Percentiles rank a stretch among this genome's conserved stretches.
Conservation (phyloP, 2,113 vertebrate genomes). For the Carollia perspicillata region DNA sequence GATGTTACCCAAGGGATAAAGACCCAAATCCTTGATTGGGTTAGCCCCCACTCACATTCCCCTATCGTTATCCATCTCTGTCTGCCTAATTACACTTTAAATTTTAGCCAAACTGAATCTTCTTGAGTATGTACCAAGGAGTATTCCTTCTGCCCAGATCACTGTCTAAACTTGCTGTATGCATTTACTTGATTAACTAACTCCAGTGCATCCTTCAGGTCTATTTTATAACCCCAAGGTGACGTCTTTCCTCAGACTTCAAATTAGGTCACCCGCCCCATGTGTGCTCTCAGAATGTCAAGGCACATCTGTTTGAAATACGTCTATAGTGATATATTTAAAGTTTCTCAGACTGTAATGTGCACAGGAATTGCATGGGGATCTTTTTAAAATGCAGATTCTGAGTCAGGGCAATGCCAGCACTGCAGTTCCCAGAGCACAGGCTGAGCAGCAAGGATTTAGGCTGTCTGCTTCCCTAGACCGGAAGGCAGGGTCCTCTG, state of each 20-base stretch:
- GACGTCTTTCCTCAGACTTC: neutral
- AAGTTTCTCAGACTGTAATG: neutral
- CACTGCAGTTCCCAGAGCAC: neutral
- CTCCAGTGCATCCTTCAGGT: neutral
- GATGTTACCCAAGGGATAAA: neutral
- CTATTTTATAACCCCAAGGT: neutral
- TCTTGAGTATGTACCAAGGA: neutral
- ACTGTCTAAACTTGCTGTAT: neutral
- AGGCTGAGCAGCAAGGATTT: neutral
- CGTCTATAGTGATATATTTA: neutral
- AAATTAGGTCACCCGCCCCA: neutral
- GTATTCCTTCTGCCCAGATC: neutral
- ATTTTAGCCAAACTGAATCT: neutral
- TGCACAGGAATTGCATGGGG: neutral
- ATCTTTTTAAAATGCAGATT: neutral
- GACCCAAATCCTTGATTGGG: neutral
- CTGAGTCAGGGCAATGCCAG: neutral
- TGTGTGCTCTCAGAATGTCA: neutral
- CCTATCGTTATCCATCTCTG: neutral
- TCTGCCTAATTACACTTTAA: neutral
- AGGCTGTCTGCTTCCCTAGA: neutral
- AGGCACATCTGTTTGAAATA: neutral
- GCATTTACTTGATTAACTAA: neutral
- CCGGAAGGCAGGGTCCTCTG: neutral
- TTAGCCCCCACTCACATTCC: neutral